Conservation (phyloP, 2,888 invertebrate species). For the Psococerastis gibbosa region DNA sequence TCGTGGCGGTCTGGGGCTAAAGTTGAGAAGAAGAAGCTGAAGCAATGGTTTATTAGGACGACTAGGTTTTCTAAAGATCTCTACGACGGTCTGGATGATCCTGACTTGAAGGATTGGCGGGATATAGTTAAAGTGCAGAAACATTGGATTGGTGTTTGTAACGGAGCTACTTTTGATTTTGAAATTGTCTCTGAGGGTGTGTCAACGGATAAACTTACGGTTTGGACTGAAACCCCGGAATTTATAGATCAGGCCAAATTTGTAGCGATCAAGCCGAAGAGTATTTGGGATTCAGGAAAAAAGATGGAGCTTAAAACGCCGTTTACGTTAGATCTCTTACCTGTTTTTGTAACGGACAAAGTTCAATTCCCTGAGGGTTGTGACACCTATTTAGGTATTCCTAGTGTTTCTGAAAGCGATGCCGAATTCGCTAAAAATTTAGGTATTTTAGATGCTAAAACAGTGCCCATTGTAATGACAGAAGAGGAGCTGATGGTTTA, state of each 20-base stretch:
- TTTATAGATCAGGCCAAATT: constrained; percentile 49
- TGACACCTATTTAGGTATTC: constrained; percentile 54
- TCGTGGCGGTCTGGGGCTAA: constrained; percentile 95
- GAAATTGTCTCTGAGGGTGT: constrained; percentile 25
- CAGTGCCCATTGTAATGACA: constrained; percentile 15
- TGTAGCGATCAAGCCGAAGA: constrained; percentile 38
- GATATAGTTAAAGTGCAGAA: constrained; percentile 69
- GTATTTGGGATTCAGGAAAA: constrained; percentile 28
- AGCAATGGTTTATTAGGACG: constrained; percentile 91
- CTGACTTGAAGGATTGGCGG: constrained; percentile 50
- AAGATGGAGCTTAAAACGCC: constrained; percentile 46
- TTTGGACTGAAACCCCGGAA: constrained; percentile 62
- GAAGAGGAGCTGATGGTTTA: constrained; percentile 27
- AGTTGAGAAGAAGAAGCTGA: constrained; percentile 71
- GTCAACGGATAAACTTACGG: constrained; percentile 16
- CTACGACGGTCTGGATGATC: constrained; percentile 47
- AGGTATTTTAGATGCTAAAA: constrained; percentile 26
- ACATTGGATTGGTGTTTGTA: constrained; percentile 79
- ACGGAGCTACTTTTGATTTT: constrained; percentile 55
- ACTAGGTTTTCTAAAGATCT: constrained; percentile 54
- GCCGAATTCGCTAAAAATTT: constrained; percentile 35
- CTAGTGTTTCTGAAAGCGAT: constrained; percentile 38
- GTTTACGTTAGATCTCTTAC: constrained; percentile 39
- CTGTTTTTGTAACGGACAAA: constrained; percentile 42
- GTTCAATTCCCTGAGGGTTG: constrained; percentile 40